Evolutionary conservation across 2,888 invertebrate genomes (phyloP).

Genomic region (Meganola albula): DNA sequence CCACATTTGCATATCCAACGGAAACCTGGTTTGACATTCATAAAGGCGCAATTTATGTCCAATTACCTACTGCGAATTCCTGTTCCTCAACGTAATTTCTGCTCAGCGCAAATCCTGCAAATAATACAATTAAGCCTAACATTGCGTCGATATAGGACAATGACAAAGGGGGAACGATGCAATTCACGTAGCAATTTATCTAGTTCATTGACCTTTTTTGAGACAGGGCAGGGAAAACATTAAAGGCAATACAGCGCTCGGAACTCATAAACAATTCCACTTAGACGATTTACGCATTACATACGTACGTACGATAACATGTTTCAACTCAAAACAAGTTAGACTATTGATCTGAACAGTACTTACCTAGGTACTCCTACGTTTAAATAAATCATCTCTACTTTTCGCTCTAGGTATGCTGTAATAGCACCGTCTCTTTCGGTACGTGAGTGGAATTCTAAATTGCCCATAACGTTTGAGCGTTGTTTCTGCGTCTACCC

Average conservation of each 20-base stretch:
- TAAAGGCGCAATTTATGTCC: conserved; percentile 44
- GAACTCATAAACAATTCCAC: conserved; percentile 55
- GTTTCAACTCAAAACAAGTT: too few species aligned
- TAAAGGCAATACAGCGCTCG: conserved; percentile 33
- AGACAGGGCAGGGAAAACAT: too few species aligned
- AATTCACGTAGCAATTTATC: conserved; percentile 53
- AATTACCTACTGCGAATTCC: conserved; percentile 41
- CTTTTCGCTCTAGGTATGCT: conserved; percentile 37
- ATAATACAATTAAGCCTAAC: conserved; percentile 54
- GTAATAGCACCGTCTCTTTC: conserved; percentile 48
- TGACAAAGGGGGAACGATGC: conserved; percentile 44
- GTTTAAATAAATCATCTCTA: conserved; percentile 44
- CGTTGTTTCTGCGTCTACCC: conserved; percentile 34
- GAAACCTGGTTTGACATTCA: conserved; percentile 40
- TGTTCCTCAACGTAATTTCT: conserved; percentile 37
- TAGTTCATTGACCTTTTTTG: conserved; percentile 57
- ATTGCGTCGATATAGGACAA: conserved; percentile 43
- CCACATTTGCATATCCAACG: conserved; percentile 38
- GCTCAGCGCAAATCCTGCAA: conserved; percentile 46
- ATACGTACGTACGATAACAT: too few species aligned
- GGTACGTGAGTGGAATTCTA: conserved; percentile 45
- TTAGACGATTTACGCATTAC: conserved; percentile 44
- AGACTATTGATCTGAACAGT: conserved; percentile 46
- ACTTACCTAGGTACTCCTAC: too few species aligned
- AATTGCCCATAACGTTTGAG: conserved; percentile 44